These are phyloP conservation scores for Sakesphorus luctuosus DNA, from an alignment of 2,113 vertebrate species.

Conservation along the genomic window DNA sequence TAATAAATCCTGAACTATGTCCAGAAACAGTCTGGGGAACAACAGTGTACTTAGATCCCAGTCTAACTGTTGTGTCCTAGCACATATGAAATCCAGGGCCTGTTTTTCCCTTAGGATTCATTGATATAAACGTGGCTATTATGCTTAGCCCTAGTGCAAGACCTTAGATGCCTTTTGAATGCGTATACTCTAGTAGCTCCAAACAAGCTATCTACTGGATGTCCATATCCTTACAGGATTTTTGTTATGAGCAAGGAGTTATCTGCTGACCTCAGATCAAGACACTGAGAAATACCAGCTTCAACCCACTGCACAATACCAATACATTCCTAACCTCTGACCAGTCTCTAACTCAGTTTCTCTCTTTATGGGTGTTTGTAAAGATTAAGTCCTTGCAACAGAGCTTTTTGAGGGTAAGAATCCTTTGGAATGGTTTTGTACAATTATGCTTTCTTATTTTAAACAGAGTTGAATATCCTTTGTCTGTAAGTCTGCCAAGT, in stretches of 20 bases:
- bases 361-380: not conserved
- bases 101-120: not conserved
- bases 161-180: not conserved
- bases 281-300: not conserved
- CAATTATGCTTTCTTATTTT: not conserved
- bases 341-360: not conserved
- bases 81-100: not conserved
- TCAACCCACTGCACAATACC: not conserved
- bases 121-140: not conserved
- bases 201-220: not conserved
- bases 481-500: not conserved
- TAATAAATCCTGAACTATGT: not conserved
- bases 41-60: not conserved
- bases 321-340: not conserved
- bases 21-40: not conserved
- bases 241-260: not conserved
- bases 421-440: not conserved
- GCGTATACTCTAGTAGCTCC: not conserved
- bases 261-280: not conserved
- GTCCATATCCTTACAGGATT: not conserved
- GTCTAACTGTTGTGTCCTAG: not conserved
- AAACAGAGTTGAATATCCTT: not conserved
- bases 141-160: not conserved
- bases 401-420: not conserved
- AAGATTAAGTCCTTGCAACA: not conserved